Evolutionary conservation across 1,140 invertebrate genomes (phyloP), one percentile per base, ranked within the genome.

Genomic region (Acyrthosiphon pisum): DNA sequence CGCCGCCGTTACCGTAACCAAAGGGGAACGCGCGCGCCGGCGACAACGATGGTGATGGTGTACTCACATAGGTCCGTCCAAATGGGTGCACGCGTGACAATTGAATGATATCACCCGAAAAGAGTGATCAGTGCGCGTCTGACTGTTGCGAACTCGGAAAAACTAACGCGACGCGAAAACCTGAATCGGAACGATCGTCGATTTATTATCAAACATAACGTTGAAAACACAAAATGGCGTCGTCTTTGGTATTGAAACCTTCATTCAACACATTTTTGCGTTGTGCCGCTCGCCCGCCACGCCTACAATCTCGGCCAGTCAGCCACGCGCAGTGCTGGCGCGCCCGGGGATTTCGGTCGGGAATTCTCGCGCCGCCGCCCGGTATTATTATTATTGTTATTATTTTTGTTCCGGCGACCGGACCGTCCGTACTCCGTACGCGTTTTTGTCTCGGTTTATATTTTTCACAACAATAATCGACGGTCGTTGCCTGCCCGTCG

Each of bases 1-100:
- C 26, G 56, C 56, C 26, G 26, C 56, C 26, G 26, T 60, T 68
- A 68, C 60, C 30, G 14, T n/a, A 76, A n/a, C 4, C 60, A 14
- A 76, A 76, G 14, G 30, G 14, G 18, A 76, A 76, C 14, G 60
- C n/a, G 30, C 60, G 30, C 30, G 30, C n/a, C n/a, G 86, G 35
- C 0, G 86, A 35, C 1, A 37, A 50, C 8, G 3, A 37, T 7
- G 2, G 44, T 68, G 30, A 22, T 56, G 56, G 60, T 18, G 60
- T 53, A 94, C 93, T 94, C 95, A 96, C 96, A 96, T 96, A 96
- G 96, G 96, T 96, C 96, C 96, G 96, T 96, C 96, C 96, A 96
- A 96, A 96, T 96, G 96, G 96, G 96, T 96, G 95, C 95, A 95
- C 95, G 95, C 95, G 96, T 95, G 95, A 96, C 95, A 96, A 96